Base-by-base conservation (phyloP, 2,113 vertebrate species). In the Tursiops truncatus region DNA sequence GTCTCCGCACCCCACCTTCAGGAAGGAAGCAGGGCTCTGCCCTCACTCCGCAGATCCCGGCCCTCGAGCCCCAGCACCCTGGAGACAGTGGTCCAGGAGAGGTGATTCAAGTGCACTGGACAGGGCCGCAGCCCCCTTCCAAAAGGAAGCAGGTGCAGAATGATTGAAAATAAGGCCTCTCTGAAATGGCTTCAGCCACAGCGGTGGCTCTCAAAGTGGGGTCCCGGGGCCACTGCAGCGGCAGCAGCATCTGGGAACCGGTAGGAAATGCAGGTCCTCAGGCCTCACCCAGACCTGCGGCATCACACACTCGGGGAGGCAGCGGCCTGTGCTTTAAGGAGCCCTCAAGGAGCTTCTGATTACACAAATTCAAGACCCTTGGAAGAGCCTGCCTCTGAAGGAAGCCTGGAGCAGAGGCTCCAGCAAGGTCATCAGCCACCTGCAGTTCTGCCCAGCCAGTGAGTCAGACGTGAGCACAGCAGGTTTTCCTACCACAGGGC, bases 381-480 rank as follows among this genome's bases (percentile, higher is more conserved):
- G 8, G 38, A n/a, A 47, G 82, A 47, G 25, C 68, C 56, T 5
- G 9, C 50, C 76, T 53, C 5, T 15, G 31, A 26, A n/a, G 53
- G 74, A 33, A 36, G 38, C 62, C 56, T 2, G 67, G 41, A 44
- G 44, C 62, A 3, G 15, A 68, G 62, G n/a, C 70, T 28, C 23
- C n/a, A 2, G 58, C 65, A 1, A 2, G 18, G 33, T 26, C 0
- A 0, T 25, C 3, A 38, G 21, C 38, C 33, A 0, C 28, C 20
- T 4, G 36, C 73, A 21, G 50, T 1, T 1, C 83, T 10, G 33
- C 47, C 73, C 5, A 0, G 28, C 6, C 4, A 2, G 28, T 8
- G 58, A 10, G 9, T 36, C 81, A 4, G 28, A 18, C 5, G 8
- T 0, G 4, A 20, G 31, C 47, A 12, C 31, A 0, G 53, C 38